A percentile compares a stretch with the other conserved stretches of the same genome.
phyloP scores from a whole-genome alignment of 2,888 invertebrate genomes.

The Pyrgus malvae region DNA sequence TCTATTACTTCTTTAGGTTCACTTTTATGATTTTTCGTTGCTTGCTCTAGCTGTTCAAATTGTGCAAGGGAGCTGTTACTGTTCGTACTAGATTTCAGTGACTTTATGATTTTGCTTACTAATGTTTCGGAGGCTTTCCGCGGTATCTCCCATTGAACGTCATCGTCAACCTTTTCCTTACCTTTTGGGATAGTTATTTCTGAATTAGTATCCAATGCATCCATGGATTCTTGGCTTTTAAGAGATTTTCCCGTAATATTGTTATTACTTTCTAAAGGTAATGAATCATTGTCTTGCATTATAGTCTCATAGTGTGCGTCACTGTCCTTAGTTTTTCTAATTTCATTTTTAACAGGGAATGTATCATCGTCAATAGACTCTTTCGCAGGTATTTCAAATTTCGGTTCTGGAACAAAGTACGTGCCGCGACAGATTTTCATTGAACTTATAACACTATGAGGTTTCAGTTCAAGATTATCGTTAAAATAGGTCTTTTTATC shows the following conservation, averaged over 20 bases:
- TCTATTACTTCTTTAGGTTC: conserved; percentile 33
- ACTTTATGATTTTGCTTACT: conserved; percentile 48
- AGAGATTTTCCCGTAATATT: background rate
- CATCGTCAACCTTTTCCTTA: conserved; percentile 21
- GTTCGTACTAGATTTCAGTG: conserved; percentile 43
- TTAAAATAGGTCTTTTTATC: conserved; percentile 19
- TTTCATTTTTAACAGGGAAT: conserved; percentile 6
- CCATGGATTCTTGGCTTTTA: background rate
- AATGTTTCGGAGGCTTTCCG: conserved; percentile 41
- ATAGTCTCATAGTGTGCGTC: background rate
- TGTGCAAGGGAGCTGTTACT: conserved; percentile 55
- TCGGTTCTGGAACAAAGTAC: conserved; percentile 40
- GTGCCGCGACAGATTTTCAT: conserved; percentile 37
- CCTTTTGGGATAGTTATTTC: background rate
- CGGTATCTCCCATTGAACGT: conserved; percentile 20
- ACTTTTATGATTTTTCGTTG: conserved; percentile 38
- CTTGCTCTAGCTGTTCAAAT: conserved; percentile 60
- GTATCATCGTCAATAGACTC: conserved; percentile 25
- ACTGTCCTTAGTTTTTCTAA: conserved; percentile 8
- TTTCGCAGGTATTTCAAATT: background rate
- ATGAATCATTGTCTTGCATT: background rate
- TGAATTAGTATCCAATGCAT: background rate
- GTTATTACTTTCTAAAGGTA: background rate
- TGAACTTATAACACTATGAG: background rate
- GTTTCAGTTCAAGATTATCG: background rate